A percentile compares a stretch with the other conserved stretches of the same genome.
phyloP scores from a whole-genome alignment of 2,888 invertebrate species.

The Drosophila conformis region DNA sequence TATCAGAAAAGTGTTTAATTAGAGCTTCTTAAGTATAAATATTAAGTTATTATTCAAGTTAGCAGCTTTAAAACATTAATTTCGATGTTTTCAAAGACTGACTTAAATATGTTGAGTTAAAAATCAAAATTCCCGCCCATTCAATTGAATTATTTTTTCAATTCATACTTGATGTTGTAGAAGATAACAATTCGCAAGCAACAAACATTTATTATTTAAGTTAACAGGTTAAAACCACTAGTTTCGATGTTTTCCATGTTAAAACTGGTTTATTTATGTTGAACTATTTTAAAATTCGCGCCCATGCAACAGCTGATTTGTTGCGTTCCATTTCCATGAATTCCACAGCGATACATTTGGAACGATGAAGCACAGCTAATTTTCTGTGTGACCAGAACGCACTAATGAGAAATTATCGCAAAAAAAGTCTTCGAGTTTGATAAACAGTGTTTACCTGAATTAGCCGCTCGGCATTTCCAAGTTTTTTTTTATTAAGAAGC shows the following conservation, averaged over 20 bases:
- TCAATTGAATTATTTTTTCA: not conserved
- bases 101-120: not conserved
- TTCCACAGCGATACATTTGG: slow-evolving; percentile 2
- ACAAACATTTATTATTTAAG: not conserved
- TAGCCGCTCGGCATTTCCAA: slow-evolving; percentile 40
- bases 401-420: not conserved
- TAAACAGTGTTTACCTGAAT: slow-evolving; percentile 58
- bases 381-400: slow-evolving; percentile 37
- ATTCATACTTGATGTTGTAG: not conserved
- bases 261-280: not conserved
- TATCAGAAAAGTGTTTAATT: not conserved
- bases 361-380: slow-evolving; percentile 26
- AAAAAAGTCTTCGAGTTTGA: slow-evolving; percentile 20
- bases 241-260: not conserved
- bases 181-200: no score
- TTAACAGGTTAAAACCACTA: not conserved
- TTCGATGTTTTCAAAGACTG: not conserved
- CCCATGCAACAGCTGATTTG: slow-evolving; percentile 35
- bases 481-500: slow-evolving; percentile 3
- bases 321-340: slow-evolving; percentile 16
- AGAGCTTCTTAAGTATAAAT: not conserved
- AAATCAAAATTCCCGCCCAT: not conserved
- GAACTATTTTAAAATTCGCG: not conserved
- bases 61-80: not conserved
- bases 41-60: not conserved